These are phyloP conservation scores for Germaria angustata DNA, from an alignment of 2,888 invertebrate species.

Conservation along the genomic window DNA sequence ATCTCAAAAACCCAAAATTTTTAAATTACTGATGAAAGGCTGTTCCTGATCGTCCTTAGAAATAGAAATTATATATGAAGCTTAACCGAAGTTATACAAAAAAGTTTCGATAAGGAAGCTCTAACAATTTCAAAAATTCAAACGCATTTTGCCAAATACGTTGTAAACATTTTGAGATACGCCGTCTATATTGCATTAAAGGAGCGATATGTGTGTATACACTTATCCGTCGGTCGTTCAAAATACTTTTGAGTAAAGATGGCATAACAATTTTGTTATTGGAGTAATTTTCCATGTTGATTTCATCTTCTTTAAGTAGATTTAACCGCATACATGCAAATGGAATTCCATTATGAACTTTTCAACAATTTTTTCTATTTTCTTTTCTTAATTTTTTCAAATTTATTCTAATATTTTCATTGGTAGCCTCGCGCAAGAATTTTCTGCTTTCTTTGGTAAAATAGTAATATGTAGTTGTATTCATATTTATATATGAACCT, in stretches of 20 bases:
- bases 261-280: conserved; percentile 50
- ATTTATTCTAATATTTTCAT: conserved; percentile 1
- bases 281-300: conserved; percentile 50
- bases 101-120: no score
- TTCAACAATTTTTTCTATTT: conserved; percentile 4
- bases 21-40: no score
- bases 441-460: conserved; percentile 18
- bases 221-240: background rate
- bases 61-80: no score
- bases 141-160: no score
- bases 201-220: no score
- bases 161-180: no score
- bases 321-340: conserved; percentile 36
- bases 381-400: background rate
- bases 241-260: conserved; percentile 29
- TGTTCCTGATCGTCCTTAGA: no score
- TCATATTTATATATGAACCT: background rate
- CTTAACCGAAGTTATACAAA: no score
- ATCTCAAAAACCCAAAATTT: no score
- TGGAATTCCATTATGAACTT: conserved; percentile 43
- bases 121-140: no score
- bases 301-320: conserved; percentile 11
- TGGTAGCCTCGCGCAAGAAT: conserved; percentile 43
- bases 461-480: conserved; percentile 25
- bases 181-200: no score